Percentiles rank a stretch among this genome's conserved stretches.
Conservation (phyloP, 2,888 invertebrate genomes). For the Nasonovia ribisnigri region DNA sequence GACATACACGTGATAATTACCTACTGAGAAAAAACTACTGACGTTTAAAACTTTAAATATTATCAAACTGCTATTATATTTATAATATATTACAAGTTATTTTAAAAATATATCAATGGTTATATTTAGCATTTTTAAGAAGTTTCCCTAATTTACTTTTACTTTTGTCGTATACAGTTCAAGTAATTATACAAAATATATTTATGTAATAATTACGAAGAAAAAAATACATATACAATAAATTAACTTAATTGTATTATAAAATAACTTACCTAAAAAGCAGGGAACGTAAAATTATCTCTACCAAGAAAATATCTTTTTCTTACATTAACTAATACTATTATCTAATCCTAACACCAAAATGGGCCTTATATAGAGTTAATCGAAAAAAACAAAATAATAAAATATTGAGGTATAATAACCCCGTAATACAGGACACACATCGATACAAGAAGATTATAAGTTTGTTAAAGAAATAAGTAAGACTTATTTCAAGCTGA, state of each 20-base stretch:
- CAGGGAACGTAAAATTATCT: neutral
- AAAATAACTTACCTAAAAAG: neutral
- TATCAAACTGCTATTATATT: neutral
- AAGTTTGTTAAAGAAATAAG: neutral
- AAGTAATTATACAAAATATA: neutral
- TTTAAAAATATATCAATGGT: neutral
- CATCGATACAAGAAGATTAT: neutral
- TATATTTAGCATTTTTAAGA: neutral
- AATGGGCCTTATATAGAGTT: neutral
- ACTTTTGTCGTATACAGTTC: neutral
- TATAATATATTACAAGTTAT: neutral
- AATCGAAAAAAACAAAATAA: neutral
- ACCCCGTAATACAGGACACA: neutral
- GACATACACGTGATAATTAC: neutral
- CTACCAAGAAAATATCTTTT: neutral
- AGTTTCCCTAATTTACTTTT: neutral
- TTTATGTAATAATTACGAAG: too few relatives aligned
- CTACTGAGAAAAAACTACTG: neutral
- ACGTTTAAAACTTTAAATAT: neutral
- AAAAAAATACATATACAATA: too few relatives aligned
- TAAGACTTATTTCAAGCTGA: neutral
- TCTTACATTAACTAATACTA: neutral
- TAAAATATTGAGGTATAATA: neutral
- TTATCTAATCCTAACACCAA: neutral
- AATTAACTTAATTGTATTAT: neutral